Evolutionary conservation across 2,113 vertebrate species (phyloP), one percentile per base, ranked within the genome.

Genomic region (Pachypanchax playfairii): DNA sequence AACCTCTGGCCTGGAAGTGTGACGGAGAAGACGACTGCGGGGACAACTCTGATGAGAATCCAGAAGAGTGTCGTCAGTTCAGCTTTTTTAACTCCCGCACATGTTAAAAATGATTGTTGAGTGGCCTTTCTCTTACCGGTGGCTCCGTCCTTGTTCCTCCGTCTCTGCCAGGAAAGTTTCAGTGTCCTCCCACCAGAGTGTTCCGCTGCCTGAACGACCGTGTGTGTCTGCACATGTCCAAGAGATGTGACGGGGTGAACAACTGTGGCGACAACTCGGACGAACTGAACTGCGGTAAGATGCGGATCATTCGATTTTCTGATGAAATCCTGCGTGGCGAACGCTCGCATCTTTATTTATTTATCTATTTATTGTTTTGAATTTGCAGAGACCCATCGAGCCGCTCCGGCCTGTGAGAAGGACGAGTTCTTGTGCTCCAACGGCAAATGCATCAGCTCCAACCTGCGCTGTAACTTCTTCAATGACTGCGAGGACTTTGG

Each of bases 181-280:
- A 92, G 87, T 98, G 97, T 85, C 96, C 97, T 28, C 96, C 96
- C 63, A 95, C 93, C 83, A 93, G 97, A 83, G 92, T 89, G 36
- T 95, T 98, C 94, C 95, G 96, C 41, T 98, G 97, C 89, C 95
- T 91, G 70, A 98, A 98, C 1, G 93, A 96, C 78, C 96, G 97
- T 0, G 97, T 98, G 0, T 98, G 97, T 84, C 88, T 98, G 65
- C 93, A 94, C 86, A 81, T 93, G 1, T 93, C 93, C 47, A 96
- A 95, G 55, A 94, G 94, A 43, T 98, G 97, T 0, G 94, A 98
- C 0, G 92, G 94, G 2, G 88, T 94, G 0, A 93, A 96, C 84
- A 93, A 98, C 87, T 98, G 97, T 2, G 96, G 96, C 0, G 97
- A 98, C 77, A 93, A 92, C 70, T 94, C 94, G 0, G 96, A 98